phyloP scores from a whole-genome alignment of 2,797 vertebrate genomes.

The Melanotaenia boesemani region DNA sequence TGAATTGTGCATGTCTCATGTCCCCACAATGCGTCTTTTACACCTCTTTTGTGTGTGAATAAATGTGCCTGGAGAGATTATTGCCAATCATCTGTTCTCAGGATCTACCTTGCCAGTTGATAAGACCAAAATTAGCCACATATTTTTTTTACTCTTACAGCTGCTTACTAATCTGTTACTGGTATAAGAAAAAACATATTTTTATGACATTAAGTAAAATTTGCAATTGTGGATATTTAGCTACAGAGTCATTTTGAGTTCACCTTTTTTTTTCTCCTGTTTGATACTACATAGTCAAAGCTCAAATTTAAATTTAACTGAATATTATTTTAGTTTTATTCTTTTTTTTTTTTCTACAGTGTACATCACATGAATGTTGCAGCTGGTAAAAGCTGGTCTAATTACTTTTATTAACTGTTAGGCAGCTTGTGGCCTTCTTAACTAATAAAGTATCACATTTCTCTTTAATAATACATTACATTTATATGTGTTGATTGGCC shows the following conservation, averaged over 20 bases:
- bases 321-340: not conserved
- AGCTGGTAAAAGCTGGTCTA: constrained; percentile 9
- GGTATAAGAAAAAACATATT: not conserved
- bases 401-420: constrained; percentile 9
- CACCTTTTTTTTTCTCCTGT: not conserved
- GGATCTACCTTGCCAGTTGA: constrained; percentile 28
- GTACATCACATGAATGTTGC: constrained; percentile 8
- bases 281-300: not conserved
- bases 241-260: not conserved
- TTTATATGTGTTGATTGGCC: too few relatives aligned
- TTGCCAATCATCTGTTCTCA: constrained; percentile 22
- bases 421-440: not conserved
- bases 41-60: constrained; percentile 42
- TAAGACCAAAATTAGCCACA: constrained; percentile 23
- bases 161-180: not conserved
- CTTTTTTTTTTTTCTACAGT: not conserved
- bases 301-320: too few relatives aligned
- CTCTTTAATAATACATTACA: too few relatives aligned
- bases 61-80: constrained; percentile 46
- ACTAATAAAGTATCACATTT: not conserved
- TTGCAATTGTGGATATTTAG: not conserved
- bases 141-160: not conserved
- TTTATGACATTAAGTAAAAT: not conserved
- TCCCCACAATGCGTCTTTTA: constrained; percentile 41
- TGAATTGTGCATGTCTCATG: constrained; percentile 64